These are phyloP conservation scores for Coptodon bakossiorum DNA, from an alignment of 2,113 vertebrate species.

Conservation along the genomic window DNA sequence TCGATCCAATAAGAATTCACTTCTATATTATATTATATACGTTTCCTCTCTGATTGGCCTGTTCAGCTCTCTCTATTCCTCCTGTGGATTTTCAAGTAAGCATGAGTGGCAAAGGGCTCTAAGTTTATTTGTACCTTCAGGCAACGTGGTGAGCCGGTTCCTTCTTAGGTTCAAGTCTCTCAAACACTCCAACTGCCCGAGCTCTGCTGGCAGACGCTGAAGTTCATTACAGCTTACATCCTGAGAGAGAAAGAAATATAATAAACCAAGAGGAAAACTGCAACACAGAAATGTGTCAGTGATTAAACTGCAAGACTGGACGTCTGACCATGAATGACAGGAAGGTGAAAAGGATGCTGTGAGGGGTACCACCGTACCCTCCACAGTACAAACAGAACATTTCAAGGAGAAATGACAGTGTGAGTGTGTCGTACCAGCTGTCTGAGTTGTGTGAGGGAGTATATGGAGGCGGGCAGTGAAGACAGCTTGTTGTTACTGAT, in stretches of 20 bases:
- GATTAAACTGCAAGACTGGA: neutral
- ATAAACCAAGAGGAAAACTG: neutral
- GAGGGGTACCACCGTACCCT: neutral
- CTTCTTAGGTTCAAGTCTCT: conserved; percentile 84
- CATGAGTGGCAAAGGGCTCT: neutral
- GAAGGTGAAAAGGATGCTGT: neutral
- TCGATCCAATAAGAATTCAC: neutral
- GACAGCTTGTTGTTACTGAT: conserved; percentile 90
- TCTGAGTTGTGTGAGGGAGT: conserved; percentile 76
- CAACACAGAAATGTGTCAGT: neutral
- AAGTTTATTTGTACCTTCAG: conserved; percentile 72
- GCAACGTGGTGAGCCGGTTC: conserved; percentile 80
- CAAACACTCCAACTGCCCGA: conserved; percentile 79
- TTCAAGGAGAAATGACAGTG: neutral
- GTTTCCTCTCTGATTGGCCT: neutral
- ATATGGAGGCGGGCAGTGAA: conserved; percentile 74
- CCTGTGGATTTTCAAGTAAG: neutral
- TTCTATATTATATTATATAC: accelerated
- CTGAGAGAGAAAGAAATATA: conserved; percentile 15
- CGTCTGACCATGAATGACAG: neutral
- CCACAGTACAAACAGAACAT: neutral
- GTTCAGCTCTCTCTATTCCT: accelerated
- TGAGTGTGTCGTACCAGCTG: conserved; percentile 77
- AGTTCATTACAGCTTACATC: conserved; percentile 90
- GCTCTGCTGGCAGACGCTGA: conserved; percentile 76